Conservation (phyloP, 2,113 vertebrate species). For the Aythya baeri region DNA sequence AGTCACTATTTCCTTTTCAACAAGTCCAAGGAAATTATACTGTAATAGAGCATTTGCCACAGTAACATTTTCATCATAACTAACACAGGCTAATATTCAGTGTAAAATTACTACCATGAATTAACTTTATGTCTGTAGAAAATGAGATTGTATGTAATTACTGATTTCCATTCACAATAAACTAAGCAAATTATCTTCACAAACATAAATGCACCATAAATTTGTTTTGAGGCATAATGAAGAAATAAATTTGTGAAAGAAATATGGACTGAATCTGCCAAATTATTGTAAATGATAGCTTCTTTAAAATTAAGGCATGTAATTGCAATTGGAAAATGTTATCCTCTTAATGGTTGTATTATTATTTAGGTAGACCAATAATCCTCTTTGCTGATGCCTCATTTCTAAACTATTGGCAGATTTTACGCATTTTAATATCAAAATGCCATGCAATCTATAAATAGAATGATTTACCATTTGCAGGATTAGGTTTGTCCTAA, state of each 20-base stretch:
- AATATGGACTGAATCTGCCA: constrained; percentile 84
- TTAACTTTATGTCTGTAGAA: constrained; percentile 85
- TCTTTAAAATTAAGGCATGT: constrained; percentile 84
- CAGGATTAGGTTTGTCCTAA: constrained; percentile 63
- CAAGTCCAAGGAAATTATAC: constrained; percentile 65
- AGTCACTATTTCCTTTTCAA: constrained; percentile 66
- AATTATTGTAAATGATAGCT: constrained; percentile 84
- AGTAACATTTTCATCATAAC: constrained; percentile 79
- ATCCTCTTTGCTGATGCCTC: constrained; percentile 76
- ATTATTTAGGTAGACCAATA: constrained; percentile 81
- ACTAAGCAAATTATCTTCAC: constrained; percentile 85
- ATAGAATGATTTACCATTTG: constrained; percentile 73
- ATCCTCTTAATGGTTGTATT: constrained; percentile 79
- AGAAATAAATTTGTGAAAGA: constrained; percentile 87
- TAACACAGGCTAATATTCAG: constrained; percentile 81
- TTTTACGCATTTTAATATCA: constrained; percentile 80
- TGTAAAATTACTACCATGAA: constrained; percentile 83
- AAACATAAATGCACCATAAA: constrained; percentile 83
- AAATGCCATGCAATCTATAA: constrained; percentile 73
- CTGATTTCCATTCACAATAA: constrained; percentile 87
- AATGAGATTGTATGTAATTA: constrained; percentile 85
- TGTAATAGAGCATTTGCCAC: constrained; percentile 67
- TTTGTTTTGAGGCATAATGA: constrained; percentile 85
- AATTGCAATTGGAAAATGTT: constrained; percentile 84
- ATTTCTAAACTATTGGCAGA: constrained; percentile 78